Percentiles rank a stretch among this genome's conserved stretches.
phyloP scores from a whole-genome alignment of 2,888 invertebrate species.

The Cephus runcator region DNA sequence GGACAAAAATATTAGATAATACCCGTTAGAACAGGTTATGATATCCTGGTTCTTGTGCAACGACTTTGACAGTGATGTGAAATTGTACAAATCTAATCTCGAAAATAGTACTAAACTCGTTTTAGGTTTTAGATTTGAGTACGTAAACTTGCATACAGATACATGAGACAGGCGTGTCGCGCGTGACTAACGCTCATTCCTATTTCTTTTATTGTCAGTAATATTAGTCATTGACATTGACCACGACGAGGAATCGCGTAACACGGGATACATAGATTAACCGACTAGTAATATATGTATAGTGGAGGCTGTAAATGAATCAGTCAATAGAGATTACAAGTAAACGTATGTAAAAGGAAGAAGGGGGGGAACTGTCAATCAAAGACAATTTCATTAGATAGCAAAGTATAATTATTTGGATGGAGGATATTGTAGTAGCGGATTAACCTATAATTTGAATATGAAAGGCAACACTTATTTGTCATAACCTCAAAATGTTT shows the following conservation, averaged over 20 bases:
- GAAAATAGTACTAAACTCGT: neutral
- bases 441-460: neutral
- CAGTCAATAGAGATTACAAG: neutral
- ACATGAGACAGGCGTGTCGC: neutral
- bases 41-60: conserved; percentile 12
- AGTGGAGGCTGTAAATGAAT: neutral
- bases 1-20: conserved; percentile 21
- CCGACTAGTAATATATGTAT: neutral
- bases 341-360: neutral
- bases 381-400: neutral
- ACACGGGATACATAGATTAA: neutral
- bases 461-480: neutral
- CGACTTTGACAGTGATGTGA: neutral
- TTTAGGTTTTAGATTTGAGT: neutral
- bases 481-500: neutral
- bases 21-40: conserved; percentile 26
- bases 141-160: neutral
- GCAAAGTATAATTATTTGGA: neutral
- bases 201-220: neutral
- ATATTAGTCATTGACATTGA: neutral
- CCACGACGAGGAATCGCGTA: neutral
- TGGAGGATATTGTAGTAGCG: neutral
- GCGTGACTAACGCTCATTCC: neutral
- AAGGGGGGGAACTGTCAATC: neutral
- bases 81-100: neutral